Percentiles rank a stretch among this genome's conserved stretches.
phyloP scores from a whole-genome alignment of 2,113 vertebrate genomes.

The Dermatemys mawii region DNA sequence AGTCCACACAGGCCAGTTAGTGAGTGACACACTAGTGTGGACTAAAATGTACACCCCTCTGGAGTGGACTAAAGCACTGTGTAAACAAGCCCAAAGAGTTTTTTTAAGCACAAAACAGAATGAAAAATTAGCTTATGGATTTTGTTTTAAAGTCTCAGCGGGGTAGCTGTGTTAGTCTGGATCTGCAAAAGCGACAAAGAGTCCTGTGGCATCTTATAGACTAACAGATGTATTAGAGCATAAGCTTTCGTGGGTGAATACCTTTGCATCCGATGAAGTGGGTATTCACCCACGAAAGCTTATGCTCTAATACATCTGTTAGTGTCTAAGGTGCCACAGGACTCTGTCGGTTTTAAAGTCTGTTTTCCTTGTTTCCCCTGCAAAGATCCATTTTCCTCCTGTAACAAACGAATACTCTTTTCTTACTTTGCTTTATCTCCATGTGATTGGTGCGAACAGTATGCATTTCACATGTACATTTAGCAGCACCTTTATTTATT shows the following conservation, averaged over 20 bases:
- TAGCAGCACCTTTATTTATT: slow-evolving; percentile 47
- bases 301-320: too few species aligned
- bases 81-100: not conserved
- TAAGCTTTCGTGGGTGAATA: too few species aligned
- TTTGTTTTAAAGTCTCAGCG: slow-evolving; percentile 2
- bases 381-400: not conserved
- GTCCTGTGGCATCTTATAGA: too few species aligned
- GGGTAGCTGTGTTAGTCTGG: too few species aligned
- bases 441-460: not conserved
- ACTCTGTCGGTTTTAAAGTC: not conserved
- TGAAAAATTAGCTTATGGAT: not conserved
- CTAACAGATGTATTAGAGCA: too few species aligned
- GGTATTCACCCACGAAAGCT: too few species aligned
- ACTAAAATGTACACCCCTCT: not conserved
- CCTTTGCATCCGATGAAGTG: too few species aligned
- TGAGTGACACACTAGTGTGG: not conserved
- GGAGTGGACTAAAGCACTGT: not conserved
- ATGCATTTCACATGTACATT: slow-evolving; percentile 5
- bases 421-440: slow-evolving; percentile 31
- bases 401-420: not conserved
- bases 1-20: not conserved
- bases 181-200: too few species aligned
- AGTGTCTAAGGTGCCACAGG: too few species aligned
- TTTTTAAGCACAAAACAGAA: not conserved
- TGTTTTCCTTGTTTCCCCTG: slow-evolving; percentile 26